phyloP scores from a whole-genome alignment of 2,888 invertebrate genomes.

The Latrodectus elegans region DNA sequence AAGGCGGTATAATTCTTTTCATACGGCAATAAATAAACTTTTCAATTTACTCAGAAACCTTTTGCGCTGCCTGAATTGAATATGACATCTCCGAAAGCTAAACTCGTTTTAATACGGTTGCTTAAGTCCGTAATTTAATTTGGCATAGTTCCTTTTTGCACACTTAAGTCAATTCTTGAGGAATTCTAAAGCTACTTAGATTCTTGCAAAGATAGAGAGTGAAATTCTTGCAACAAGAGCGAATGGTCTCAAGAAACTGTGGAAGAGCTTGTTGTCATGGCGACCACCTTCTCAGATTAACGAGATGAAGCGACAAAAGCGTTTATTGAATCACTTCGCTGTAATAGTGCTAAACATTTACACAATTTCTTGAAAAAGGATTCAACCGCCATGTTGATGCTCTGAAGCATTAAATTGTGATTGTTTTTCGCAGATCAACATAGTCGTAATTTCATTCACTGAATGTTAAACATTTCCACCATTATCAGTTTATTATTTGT shows the following conservation, averaged over 20 bases:
- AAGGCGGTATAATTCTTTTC: not conserved
- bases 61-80: not conserved
- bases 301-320: constrained; percentile 64
- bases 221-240: constrained; percentile 23
- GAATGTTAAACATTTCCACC: no score
- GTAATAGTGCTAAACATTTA: constrained; percentile 59
- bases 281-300: constrained; percentile 56
- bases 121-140: not conserved
- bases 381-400: constrained; percentile 40
- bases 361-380: constrained; percentile 45
- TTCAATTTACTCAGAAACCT: not conserved
- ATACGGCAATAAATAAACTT: not conserved
- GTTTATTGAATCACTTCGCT: constrained; percentile 65
- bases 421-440: not conserved
- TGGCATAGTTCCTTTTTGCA: not conserved
- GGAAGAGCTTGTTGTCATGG: constrained; percentile 33
- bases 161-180: not conserved
- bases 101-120: not conserved
- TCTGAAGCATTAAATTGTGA: not conserved
- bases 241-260: constrained; percentile 12
- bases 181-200: constrained; percentile 1
- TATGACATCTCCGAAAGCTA: not conserved
- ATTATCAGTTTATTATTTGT: no score
- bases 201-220: constrained; percentile 7
- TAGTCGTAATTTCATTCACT: no score